Evolutionary conservation across 1,140 invertebrate genomes (phyloP).

Genomic region (Elymnias hypermnestra): DNA sequence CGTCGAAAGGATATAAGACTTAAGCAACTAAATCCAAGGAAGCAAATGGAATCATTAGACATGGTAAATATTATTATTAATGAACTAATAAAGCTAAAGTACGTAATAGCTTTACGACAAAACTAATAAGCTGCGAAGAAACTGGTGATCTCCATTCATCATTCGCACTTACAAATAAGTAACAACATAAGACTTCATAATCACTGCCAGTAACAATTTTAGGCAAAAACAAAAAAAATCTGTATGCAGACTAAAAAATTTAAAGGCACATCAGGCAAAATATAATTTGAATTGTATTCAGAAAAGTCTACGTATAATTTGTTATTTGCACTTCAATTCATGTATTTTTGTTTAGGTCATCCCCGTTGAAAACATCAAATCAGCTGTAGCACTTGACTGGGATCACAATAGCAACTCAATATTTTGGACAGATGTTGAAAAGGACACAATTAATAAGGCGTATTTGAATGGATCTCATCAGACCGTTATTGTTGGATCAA

Average conservation of each 20-base stretch:
- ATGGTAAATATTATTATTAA: slow-evolving; percentile 59
- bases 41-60: slow-evolving; percentile 81
- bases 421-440: slow-evolving; percentile 92
- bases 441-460: slow-evolving; percentile 87
- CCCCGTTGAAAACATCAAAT: slow-evolving; percentile 87
- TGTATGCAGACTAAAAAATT: no score
- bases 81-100: not conserved
- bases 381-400: slow-evolving; percentile 90
- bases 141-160: no score
- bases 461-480: slow-evolving; percentile 87
- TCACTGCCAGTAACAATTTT: slow-evolving; percentile 3
- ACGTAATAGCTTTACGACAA: no score
- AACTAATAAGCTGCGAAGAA: no score
- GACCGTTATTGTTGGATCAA: slow-evolving; percentile 80
- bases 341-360: slow-evolving; percentile 76
- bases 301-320: no score
- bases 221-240: not conserved
- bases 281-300: no score
- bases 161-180: no score
- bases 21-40: slow-evolving; percentile 79
- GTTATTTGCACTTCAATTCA: no score
- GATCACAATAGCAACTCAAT: slow-evolving; percentile 87
- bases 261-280: not conserved
- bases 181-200: no score
- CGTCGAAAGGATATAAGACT: slow-evolving; percentile 88